phyloP scores from a whole-genome alignment of 2,888 invertebrate species.

The Tipula unca region DNA sequence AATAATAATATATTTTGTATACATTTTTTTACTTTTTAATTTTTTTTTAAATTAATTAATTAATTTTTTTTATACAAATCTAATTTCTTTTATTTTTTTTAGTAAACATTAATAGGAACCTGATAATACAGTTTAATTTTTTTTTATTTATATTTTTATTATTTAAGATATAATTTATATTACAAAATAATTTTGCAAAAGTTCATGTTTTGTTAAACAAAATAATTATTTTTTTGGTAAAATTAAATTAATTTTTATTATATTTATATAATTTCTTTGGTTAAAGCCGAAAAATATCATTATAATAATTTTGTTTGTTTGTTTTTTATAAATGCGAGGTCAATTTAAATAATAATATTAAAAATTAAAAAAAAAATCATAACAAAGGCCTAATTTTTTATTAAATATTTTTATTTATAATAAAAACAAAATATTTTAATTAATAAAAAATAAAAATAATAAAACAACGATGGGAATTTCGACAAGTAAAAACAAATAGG shows the following conservation, averaged over 20 bases:
- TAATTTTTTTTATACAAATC: slow-evolving; percentile 22
- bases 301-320: not conserved
- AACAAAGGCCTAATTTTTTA: not conserved
- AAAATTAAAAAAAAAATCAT: not conserved
- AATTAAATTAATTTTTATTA: not conserved
- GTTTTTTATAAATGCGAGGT: slow-evolving; percentile 16
- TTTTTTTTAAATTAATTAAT: slow-evolving; percentile 24
- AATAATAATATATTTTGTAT: slow-evolving; percentile 18
- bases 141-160: not conserved
- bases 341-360: not conserved
- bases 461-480: not conserved
- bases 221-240: not conserved
- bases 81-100: slow-evolving; percentile 14
- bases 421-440: not conserved
- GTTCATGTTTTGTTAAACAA: not conserved
- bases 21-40: slow-evolving; percentile 31
- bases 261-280: slow-evolving; percentile 10
- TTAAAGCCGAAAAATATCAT: slow-evolving; percentile 3
- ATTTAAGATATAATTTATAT: slow-evolving; percentile 15
- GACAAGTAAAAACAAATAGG: not conserved
- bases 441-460: not conserved
- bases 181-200: slow-evolving; percentile 8
- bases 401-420: not conserved
- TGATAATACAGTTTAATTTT: slow-evolving; percentile 27
- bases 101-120: slow-evolving; percentile 40